A percentile compares a stretch with the other conserved stretches of the same genome.
These are phyloP conservation scores for Leptopterna dolabrata DNA, from an alignment of 2,888 invertebrate species.

Conservation along the genomic window DNA sequence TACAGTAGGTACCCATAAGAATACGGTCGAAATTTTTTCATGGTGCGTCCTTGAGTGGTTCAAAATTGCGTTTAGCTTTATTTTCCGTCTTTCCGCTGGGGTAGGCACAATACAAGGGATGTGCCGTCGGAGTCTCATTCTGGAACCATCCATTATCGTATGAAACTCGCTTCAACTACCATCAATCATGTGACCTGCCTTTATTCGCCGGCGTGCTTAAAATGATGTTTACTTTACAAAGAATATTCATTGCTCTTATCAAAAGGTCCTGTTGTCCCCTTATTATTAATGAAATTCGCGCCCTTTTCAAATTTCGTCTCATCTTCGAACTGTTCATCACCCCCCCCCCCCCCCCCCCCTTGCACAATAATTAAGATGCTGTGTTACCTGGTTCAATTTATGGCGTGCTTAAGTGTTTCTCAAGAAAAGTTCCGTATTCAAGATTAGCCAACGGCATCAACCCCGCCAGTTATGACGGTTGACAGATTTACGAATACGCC, in stretches of 20 bases:
- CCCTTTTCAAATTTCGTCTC: background rate
- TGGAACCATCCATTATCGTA: background rate
- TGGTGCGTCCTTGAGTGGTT: no score
- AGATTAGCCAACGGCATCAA: no score
- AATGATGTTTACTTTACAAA: slow-evolving; percentile 5
- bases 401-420: no score
- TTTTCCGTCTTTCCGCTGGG: background rate
- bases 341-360: no score
- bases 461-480: no score
- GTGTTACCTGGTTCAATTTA: no score
- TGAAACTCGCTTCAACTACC: slow-evolving; percentile 10
- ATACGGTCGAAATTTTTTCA: no score
- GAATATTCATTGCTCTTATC: slow-evolving; percentile 14
- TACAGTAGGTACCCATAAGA: no score
- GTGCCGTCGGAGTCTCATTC: background rate
- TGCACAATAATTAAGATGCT: no score
- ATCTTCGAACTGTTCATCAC: background rate
- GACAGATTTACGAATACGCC: no score
- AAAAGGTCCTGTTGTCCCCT: background rate
- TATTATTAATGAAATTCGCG: background rate
- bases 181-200: slow-evolving; percentile 28
- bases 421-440: no score
- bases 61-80: background rate
- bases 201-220: background rate
- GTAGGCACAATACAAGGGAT: background rate